These are phyloP conservation scores for Ptiloglossa arizonensis DNA, from an alignment of 1,140 invertebrate genomes.

Conservation along the genomic window DNA sequence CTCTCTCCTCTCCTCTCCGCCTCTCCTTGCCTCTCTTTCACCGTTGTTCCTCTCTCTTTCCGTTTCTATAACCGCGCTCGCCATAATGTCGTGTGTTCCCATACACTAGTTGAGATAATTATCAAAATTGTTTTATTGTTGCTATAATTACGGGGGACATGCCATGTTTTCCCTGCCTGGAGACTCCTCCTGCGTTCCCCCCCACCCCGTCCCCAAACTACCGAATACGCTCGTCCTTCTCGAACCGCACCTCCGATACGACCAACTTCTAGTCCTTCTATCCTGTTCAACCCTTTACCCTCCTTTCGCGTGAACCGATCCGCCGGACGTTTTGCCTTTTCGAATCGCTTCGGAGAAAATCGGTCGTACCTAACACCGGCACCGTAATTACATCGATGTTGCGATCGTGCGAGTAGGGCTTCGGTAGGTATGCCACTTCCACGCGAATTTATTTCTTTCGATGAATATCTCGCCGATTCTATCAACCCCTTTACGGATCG, in stretches of 20 bases:
- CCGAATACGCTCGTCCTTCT: conserved; percentile 44
- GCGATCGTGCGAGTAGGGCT: conserved; percentile 60
- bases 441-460: conserved; percentile 51
- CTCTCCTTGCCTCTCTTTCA: conserved; percentile 22
- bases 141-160: conserved; percentile 81
- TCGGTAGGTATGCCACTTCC: conserved; percentile 32
- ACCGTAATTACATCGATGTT: conserved; percentile 60
- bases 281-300: conserved; percentile 43
- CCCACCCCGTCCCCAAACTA: too few relatives aligned
- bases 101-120: conserved; percentile 82
- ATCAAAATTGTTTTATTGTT: conserved; percentile 82
- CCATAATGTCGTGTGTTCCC: conserved; percentile 79
- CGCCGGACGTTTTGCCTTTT: conserved; percentile 60
- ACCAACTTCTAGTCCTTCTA: conserved; percentile 22
- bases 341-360: conserved; percentile 65
- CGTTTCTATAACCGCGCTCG: conserved; percentile 63
- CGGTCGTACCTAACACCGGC: conserved; percentile 44
- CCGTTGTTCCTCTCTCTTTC: conserved; percentile 41
- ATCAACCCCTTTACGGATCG: neutral
- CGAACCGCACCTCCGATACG: conserved; percentile 16
- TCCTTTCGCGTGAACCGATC: conserved; percentile 49
- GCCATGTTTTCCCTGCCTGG: conserved; percentile 61
- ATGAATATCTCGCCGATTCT: conserved; percentile 12
- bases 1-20: conserved; percentile 49
- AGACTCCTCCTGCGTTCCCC: neutral